A percentile compares a stretch with the other conserved stretches of the same genome.
Evolutionary conservation across 2,888 invertebrate genomes (phyloP).

Genomic region (Epinotia bilunana): DNA sequence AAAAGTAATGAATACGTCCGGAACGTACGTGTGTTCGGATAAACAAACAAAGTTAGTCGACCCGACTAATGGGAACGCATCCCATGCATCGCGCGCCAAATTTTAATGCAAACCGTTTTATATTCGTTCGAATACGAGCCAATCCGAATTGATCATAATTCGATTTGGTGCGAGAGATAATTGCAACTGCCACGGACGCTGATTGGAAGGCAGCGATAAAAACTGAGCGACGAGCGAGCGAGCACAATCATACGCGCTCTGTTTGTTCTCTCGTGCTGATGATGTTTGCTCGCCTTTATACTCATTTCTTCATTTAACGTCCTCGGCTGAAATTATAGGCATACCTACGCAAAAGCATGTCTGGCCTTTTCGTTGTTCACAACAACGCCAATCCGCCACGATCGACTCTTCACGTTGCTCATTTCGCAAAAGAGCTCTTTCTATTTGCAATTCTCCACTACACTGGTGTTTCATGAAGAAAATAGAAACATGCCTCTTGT

Average conservation of each 20-base stretch:
- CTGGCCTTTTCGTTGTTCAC: not conserved
- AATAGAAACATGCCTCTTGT: no score
- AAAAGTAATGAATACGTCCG: conserved; percentile 70
- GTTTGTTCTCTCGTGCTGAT: conserved; percentile 77
- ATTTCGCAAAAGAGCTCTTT: no score
- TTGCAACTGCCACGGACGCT: conserved; percentile 84
- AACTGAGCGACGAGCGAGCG: conserved; percentile 62
- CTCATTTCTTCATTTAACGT: conserved; percentile 54
- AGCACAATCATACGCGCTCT: conserved; percentile 76
- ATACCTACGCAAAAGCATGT: not conserved
- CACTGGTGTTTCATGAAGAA: no score
- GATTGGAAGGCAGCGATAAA: conserved; percentile 79
- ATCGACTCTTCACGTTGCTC: not conserved
- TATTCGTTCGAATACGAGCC: conserved; percentile 83
- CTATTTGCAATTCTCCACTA: no score
- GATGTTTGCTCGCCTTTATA: conserved; percentile 76
- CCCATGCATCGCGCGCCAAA: conserved; percentile 81
- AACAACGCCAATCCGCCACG: not conserved
- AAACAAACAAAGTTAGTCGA: conserved; percentile 75
- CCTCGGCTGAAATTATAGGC: not conserved
- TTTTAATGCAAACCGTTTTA: conserved; percentile 85
- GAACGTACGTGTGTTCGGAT: conserved; percentile 59
- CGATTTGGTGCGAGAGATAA: conserved; percentile 82
- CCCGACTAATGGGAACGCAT: conserved; percentile 81
- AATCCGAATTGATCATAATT: conserved; percentile 85